These are phyloP conservation scores for Champsocephalus esox DNA, from an alignment of 2,797 vertebrate species.

Conservation along the genomic window DNA sequence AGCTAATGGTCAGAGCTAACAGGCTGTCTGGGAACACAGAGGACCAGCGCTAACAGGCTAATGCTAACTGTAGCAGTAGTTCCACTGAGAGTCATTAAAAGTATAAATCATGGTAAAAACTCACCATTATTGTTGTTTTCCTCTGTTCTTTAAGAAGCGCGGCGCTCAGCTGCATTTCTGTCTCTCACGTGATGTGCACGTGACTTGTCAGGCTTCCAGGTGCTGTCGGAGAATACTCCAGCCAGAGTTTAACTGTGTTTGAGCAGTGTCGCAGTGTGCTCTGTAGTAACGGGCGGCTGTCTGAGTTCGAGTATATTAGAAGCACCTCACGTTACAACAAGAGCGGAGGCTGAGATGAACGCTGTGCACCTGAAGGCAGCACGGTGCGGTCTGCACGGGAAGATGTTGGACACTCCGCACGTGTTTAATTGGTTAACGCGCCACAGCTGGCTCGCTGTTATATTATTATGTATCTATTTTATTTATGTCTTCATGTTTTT, in stretches of 20 bases:
- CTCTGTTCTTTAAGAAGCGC: not conserved
- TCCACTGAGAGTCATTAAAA: no score
- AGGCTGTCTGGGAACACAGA: no score
- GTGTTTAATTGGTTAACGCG: not conserved
- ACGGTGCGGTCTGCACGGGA: not conserved
- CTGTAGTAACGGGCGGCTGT: no score
- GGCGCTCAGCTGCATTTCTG: slow-evolving; percentile 48
- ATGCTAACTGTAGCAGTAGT: not conserved
- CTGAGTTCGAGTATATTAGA: no score
- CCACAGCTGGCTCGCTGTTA: not conserved
- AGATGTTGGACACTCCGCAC: not conserved
- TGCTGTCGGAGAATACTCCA: not conserved
- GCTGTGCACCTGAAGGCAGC: slow-evolving; percentile 4
- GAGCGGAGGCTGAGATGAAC: not conserved
- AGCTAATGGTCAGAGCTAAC: no score
- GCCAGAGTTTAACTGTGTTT: no score
- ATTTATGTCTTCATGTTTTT: not conserved
- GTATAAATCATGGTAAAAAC: no score
- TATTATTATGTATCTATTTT: not conserved
- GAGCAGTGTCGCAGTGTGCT: no score
- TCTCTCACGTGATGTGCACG: slow-evolving; percentile 37
- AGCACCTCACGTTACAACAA: not conserved
- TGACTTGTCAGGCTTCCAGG: slow-evolving; percentile 47
- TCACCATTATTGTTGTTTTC: slow-evolving; percentile 41
- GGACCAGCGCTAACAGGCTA: slow-evolving; percentile 2